Evolutionary conservation across 2,888 invertebrate species (phyloP).

Genomic region (Hofmannophila pseudospretella): DNA sequence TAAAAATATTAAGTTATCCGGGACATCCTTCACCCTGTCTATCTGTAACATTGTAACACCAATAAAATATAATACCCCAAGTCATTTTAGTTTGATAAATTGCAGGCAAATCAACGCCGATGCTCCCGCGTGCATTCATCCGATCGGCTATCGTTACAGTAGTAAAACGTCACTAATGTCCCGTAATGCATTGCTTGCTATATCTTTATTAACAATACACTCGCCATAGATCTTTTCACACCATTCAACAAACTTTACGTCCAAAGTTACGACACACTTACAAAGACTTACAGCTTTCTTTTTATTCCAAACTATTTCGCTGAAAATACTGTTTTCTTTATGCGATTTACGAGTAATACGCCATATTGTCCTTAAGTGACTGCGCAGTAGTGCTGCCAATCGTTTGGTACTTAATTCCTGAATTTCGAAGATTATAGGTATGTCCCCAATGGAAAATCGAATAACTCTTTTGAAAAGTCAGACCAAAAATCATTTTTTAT

Average conservation of each 20-base stretch:
- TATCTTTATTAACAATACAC: conserved; percentile 76
- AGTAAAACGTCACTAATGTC: conserved; percentile 71
- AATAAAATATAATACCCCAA: conserved; percentile 6
- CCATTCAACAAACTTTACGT: conserved; percentile 70
- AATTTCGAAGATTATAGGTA: no score
- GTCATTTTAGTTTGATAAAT: conserved; percentile 39
- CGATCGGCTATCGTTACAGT: conserved; percentile 42
- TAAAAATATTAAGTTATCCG: no score
- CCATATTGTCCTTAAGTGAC: conserved; percentile 72
- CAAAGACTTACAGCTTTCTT: conserved; percentile 53
- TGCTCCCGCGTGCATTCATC: conserved; percentile 12
- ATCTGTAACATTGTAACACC: conserved; percentile 9
- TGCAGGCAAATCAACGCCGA: conserved; percentile 22
- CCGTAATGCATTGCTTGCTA: conserved; percentile 65
- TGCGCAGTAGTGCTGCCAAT: no score
- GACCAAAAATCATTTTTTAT: no score
- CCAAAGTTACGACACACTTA: conserved; percentile 62
- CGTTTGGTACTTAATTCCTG: no score
- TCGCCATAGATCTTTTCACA: conserved; percentile 62
- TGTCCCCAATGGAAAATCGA: no score
- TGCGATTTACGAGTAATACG: conserved; percentile 71
- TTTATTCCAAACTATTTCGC: conserved; percentile 68
- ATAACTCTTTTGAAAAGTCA: no score
- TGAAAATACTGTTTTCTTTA: conserved; percentile 76
- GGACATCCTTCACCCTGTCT: neutral